These are phyloP conservation scores for Campylomormyrus tamandua DNA, from an alignment of 2,113 vertebrate genomes.

Conservation along the genomic window DNA sequence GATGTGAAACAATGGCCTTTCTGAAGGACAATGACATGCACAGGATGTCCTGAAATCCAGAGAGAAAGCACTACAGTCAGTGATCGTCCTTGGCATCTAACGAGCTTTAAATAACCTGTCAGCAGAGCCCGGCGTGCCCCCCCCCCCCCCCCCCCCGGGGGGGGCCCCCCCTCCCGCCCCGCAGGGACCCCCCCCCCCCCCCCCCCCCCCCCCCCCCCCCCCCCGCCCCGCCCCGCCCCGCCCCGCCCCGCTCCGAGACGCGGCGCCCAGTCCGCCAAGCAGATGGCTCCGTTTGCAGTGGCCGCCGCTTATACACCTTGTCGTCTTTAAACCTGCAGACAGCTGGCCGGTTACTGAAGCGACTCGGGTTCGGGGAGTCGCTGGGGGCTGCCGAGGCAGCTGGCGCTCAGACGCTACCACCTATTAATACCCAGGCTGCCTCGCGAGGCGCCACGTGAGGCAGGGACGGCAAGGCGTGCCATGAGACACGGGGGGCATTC, in stretches of 20 bases:
- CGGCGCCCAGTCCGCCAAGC: neutral
- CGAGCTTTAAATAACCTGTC: constrained; percentile 18
- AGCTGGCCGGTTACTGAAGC: constrained; percentile 1
- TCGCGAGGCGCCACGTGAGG: neutral
- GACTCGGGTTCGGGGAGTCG: neutral
- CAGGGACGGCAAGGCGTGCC: neutral
- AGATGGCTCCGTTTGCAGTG: neutral
- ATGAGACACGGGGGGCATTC: neutral
- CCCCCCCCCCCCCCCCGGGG: neutral
- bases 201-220: too few species aligned
- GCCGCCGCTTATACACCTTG: neutral
- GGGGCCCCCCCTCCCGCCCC: too few species aligned
- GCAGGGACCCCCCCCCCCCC: too few species aligned
- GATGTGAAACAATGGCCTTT: constrained; percentile 25
- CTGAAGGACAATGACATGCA: constrained; percentile 30
- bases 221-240: too few species aligned
- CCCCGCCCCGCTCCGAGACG: neutral
- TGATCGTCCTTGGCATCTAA: constrained; percentile 31
- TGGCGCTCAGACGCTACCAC: neutral
- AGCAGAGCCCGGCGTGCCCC: neutral
- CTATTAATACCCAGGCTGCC: neutral
- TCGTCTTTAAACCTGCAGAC: neutral
- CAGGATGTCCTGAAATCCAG: constrained; percentile 39
- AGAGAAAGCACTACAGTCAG: constrained; percentile 43
- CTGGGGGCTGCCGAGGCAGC: neutral